These are phyloP conservation scores for Halocaridina rubra DNA, from an alignment of 2,888 invertebrate genomes.

Conservation along the genomic window DNA sequence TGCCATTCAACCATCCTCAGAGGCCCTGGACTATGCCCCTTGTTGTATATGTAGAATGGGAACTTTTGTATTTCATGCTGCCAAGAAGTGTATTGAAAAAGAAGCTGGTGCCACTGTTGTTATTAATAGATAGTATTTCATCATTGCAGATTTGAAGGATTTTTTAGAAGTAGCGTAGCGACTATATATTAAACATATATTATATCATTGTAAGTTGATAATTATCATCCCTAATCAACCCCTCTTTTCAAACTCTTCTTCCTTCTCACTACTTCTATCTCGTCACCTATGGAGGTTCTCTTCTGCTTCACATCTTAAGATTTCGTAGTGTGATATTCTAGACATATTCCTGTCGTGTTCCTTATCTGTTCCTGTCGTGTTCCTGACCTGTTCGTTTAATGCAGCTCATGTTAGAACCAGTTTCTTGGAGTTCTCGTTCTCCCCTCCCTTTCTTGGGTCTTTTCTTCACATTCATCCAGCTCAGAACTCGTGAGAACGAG, in stretches of 20 bases:
- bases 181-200: background rate
- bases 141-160: background rate
- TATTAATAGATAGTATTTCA: slow-evolving; percentile 26
- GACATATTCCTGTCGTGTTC: background rate
- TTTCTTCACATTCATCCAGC: too few species aligned
- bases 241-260: background rate
- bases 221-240: background rate
- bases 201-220: slow-evolving; percentile 18
- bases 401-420: too few species aligned
- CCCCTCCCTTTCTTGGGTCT: too few species aligned
- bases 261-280: background rate
- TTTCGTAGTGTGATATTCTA: background rate
- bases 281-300: background rate
- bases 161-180: background rate
- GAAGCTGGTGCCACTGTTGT: slow-evolving; percentile 41
- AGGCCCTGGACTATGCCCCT: slow-evolving; percentile 24
- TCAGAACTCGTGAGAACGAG: too few species aligned
- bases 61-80: slow-evolving; percentile 28
- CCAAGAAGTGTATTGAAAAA: slow-evolving; percentile 13
- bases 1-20: background rate
- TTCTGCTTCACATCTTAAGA: background rate
- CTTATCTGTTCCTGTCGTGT: background rate
- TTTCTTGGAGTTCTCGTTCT: too few species aligned
- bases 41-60: slow-evolving; percentile 38
- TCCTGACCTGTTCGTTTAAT: background rate